Base-by-base conservation (phyloP, 2,113 vertebrate species). In the Trichechus manatus region DNA sequence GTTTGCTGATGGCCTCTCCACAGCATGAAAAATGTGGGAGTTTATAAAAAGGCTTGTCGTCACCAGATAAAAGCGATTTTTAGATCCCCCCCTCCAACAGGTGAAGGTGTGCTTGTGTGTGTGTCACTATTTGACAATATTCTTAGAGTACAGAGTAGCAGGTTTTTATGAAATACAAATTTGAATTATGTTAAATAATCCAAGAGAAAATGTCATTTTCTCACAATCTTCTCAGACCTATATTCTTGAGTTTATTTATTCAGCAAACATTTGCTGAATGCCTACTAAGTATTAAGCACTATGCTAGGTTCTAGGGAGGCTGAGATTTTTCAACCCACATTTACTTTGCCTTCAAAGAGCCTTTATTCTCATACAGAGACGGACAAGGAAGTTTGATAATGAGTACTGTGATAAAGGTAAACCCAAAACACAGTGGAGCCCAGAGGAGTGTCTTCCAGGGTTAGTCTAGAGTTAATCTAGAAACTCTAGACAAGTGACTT, bases 171-270 rank as follows among this genome's bases (percentile, higher is more conserved):
- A 95, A 96, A 94, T 63, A 94, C 42, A 56, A 79, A 79, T 95
- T 89, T 91, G 63, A 96, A 96, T 83, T 96, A 80, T 95, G 75
- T 81, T 97, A 87, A 96, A 83, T 95, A 95, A 95, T 92, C 63
- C 68, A 91, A 90, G 20, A 89, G 82, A 93, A 95, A 95, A 91
- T 75, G 22, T 75, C 79, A 87, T 89, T 93, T 94, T 72, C 64
- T 86, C 83, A 91, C 39, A 85, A 68, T 75, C 74, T 93, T 77
- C 74, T 90, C 90, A 94, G 50, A 79, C 36, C 50, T 94, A 39
- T 72, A 78, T 87, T 89, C 68, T 81, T 64, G 61, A 94, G 17
- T 33, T 95, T 93, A 85, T 82, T 91, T 94, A 97, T 83, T 89
- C 33, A 85, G 92, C 79, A 94, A 94, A 95, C 47, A 44, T 89